A percentile compares a stretch with the other conserved stretches of the same genome.
phyloP scores from a whole-genome alignment of 2,113 vertebrate genomes.

The Pimephales promelas region DNA sequence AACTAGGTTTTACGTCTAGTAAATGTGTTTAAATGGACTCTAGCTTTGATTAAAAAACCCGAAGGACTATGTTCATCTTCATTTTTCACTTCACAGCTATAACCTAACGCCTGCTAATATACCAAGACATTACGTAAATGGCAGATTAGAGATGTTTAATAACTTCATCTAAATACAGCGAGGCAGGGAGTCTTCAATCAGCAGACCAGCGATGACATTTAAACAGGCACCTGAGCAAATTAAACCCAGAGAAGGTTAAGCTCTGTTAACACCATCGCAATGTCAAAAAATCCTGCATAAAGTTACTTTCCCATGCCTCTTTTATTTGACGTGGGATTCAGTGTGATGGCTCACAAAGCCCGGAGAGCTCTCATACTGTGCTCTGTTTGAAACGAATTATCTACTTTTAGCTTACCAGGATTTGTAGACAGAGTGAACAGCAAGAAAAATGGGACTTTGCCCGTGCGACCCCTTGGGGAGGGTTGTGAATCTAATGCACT shows the following conservation, averaged over 20 bases:
- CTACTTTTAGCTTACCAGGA: constrained; percentile 28
- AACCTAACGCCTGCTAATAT: constrained; percentile 44
- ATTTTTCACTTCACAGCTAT: constrained; percentile 21
- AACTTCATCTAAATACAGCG: constrained; percentile 43
- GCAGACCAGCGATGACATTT: constrained; percentile 49
- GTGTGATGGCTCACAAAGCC: constrained; percentile 44
- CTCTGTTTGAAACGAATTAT: constrained; percentile 39
- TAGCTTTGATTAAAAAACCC: neutral
- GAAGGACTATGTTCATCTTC: neutral
- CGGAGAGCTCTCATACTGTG: constrained; percentile 24
- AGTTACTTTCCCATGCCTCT: constrained; percentile 30
- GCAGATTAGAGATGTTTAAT: constrained; percentile 51
- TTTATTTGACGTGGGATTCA: constrained; percentile 26
- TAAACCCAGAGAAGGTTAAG: constrained; percentile 51
- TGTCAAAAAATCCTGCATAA: constrained; percentile 48
- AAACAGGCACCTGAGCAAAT: constrained; percentile 56
- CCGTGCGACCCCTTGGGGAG: constrained; percentile 18
- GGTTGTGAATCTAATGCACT: constrained; percentile 20
- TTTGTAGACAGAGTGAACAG: constrained; percentile 1
- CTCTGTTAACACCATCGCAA: constrained; percentile 42
- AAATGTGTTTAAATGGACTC: neutral
- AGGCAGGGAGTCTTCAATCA: constrained; percentile 48
- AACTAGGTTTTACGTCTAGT: neutral
- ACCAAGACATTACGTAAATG: constrained; percentile 35
- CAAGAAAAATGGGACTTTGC: constrained; percentile 28